Conservation (phyloP, 2,888 invertebrate genomes). For the Oxystoma pomonae region DNA sequence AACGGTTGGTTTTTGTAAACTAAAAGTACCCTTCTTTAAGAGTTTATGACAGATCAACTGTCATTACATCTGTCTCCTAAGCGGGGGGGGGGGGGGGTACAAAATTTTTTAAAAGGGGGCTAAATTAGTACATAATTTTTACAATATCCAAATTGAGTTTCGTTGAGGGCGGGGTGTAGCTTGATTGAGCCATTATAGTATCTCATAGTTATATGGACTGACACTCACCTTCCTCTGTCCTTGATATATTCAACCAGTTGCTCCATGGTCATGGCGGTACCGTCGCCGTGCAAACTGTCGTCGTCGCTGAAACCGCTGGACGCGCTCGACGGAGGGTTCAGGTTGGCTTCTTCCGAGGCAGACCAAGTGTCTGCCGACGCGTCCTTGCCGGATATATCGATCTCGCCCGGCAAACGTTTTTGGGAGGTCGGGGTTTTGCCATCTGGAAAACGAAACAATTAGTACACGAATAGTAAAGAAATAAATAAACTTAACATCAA, state of each 20-base stretch:
- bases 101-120: no score
- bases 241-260: constrained; percentile 75
- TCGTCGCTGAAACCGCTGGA: constrained; percentile 87
- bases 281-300: constrained; percentile 73
- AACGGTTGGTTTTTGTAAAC: no score
- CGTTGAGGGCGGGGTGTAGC: no score
- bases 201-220: no score
- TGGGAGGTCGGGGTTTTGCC: constrained; percentile 46
- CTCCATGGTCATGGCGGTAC: constrained; percentile 62
- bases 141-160: no score
- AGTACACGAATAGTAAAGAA: background rate
- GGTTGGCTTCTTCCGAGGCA: constrained; percentile 48
- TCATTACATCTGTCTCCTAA: no score
- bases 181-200: no score
- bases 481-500: background rate
- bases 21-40: no score
- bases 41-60: no score
- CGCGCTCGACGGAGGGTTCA: constrained; percentile 68
- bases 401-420: constrained; percentile 47
- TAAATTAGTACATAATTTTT: no score
- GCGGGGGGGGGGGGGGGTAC: no score
- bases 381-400: constrained; percentile 48
- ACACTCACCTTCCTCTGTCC: constrained; percentile 42
- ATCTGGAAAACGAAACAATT: constrained; percentile 11
- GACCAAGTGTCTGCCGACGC: constrained; percentile 49